Evolutionary conservation across 2,888 invertebrate genomes (phyloP).

Genomic region (Drosophila algonquin): DNA sequence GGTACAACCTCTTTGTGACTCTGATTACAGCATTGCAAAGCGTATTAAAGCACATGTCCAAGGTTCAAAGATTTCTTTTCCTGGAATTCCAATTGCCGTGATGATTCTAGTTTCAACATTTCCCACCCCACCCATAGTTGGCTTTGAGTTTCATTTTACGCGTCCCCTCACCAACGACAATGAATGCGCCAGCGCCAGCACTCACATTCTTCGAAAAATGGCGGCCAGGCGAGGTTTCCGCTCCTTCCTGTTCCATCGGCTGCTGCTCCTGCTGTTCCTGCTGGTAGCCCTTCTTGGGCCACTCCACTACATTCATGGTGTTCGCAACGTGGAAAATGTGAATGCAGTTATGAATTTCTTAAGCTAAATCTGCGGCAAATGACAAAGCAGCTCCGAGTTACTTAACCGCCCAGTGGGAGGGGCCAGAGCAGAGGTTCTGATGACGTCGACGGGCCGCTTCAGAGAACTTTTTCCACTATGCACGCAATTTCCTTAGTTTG

Average conservation of each 20-base stretch:
- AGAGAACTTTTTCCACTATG: slow-evolving; percentile 55
- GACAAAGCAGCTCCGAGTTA: slow-evolving; percentile 58
- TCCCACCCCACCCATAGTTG: background rate
- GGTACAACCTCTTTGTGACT: background rate
- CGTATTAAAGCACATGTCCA: background rate
- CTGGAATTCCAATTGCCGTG: background rate
- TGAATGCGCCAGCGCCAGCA: slow-evolving; percentile 19
- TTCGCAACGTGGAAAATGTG: slow-evolving; percentile 55
- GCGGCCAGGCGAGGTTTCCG: slow-evolving; percentile 25
- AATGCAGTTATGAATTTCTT: slow-evolving; percentile 76
- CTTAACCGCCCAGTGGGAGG: slow-evolving; percentile 29
- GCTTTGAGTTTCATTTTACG: background rate
- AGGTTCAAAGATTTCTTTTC: slow-evolving; percentile 11
- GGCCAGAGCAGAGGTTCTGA: slow-evolving; percentile 47
- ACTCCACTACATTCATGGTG: slow-evolving; percentile 46
- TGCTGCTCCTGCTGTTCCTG: background rate
- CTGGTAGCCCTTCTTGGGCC: slow-evolving; percentile 9
- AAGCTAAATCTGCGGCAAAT: slow-evolving; percentile 71
- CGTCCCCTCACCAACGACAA: background rate
- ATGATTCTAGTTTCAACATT: background rate
- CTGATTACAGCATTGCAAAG: background rate
- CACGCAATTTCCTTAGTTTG: slow-evolving; percentile 71
- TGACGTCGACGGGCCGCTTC: slow-evolving; percentile 36
- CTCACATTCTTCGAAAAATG: slow-evolving; percentile 26
- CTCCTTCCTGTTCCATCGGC: slow-evolving; percentile 26